Evolutionary conservation across 2,113 vertebrate genomes (phyloP).

Genomic region (Entelurus aequoreus): DNA sequence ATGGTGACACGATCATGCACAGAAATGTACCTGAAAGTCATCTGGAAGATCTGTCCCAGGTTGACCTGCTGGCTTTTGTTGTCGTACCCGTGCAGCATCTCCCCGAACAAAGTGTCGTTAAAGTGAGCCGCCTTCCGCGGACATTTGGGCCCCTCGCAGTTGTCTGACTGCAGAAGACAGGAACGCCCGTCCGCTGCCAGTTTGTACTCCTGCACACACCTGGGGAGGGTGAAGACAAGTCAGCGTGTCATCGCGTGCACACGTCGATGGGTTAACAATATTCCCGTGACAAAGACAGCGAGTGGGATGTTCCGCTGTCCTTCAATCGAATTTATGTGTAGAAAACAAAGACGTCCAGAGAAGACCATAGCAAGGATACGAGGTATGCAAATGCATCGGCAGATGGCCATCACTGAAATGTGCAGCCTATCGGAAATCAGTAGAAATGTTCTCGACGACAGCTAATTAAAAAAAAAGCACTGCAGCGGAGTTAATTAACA

Average conservation of each 20-base stretch:
- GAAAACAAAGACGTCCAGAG: conserved; percentile 2
- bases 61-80: conserved; percentile 92
- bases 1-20: conserved; percentile 6
- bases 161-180: conserved; percentile 87
- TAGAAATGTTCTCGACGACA: conserved; percentile 2
- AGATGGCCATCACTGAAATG: background rate
- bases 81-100: conserved; percentile 96
- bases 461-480: conserved; percentile 1
- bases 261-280: background rate
- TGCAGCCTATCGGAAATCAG: background rate
- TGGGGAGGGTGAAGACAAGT: conserved; percentile 40
- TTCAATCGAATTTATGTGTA: background rate
- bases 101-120: conserved; percentile 92
- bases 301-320: background rate
- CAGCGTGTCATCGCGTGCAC: background rate
- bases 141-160: conserved; percentile 89
- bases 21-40: conserved; percentile 89
- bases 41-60: conserved; percentile 95
- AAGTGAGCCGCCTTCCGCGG: conserved; percentile 81
- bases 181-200: conserved; percentile 91
- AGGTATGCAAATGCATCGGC: background rate
- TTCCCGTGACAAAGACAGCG: background rate
- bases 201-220: conserved; percentile 96
- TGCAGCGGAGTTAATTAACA: conserved; percentile 1
- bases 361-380: background rate